Evolutionary conservation across 30 jellyfish, hydroid and myxozoan genomes (phyloP), one percentile per base, ranked within the genome.

Genomic region (Catostylus mosaicus): DNA sequence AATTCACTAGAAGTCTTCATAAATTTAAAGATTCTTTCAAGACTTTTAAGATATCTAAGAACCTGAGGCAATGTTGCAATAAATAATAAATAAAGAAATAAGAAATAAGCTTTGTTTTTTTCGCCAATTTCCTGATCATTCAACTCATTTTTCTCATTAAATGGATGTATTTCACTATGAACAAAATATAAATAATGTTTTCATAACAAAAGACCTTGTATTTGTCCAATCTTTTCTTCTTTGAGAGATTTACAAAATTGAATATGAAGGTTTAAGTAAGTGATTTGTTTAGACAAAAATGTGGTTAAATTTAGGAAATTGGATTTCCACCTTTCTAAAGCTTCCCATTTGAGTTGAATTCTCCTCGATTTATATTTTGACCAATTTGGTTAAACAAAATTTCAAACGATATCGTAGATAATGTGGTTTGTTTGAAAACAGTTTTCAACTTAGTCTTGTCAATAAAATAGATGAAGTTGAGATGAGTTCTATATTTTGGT

Each of bases 231-330:
- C 54, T 40, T 5, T 40, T 7, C 54, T 40, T 40, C 14, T 40
- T 7, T 14, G 14, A 40, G 54, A 40, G 54, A 40, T 40, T 40
- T 40, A 14, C 14, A 14, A 40, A 40, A 40, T 40, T 40, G 7
- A 40, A 40, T 40, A 40, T 40, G 54, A 5, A 40, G 54, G 54
- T 14, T 40, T 40, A 40, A 40, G 14, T 40, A 14, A 10, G 6
- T 52, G 67, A 52, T 52, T 52, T 52, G 29, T 52, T 52, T 52
- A 7, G 67, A 52, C 67, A 52, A 26, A n/a, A n/a, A 16, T 52
- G 67, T 52, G 67, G 67, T 52, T n/a, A n/a, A 6, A 52, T 10
- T 52, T 7, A n/a, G 67, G 67, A 52, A 52, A 52, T 52, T 52
- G 67, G 67, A 52, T 52, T 52, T 7, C 23, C 23, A 52, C 26